phyloP scores from a whole-genome alignment of 2,113 vertebrate species.

The Marmota flaviventris region DNA sequence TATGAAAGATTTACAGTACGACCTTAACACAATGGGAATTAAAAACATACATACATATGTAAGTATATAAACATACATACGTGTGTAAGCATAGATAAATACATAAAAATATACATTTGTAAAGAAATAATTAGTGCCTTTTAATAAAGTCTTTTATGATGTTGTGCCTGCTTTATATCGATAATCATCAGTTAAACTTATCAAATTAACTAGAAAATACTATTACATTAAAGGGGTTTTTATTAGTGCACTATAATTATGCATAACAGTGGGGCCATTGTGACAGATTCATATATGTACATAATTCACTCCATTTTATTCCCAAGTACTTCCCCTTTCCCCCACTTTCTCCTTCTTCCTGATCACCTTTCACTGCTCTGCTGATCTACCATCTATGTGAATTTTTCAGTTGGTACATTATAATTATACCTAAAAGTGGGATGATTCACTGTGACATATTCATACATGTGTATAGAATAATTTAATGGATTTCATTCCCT shows the following conservation, averaged over 20 bases:
- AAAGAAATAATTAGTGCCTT: neutral
- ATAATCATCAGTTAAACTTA: neutral
- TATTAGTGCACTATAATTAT: neutral
- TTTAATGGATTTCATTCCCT: too few species aligned
- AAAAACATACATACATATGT: slow-evolving; percentile 12
- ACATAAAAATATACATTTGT: neutral
- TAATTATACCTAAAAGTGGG: neutral
- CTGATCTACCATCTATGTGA: too few species aligned
- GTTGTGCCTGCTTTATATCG: slow-evolving; percentile 19
- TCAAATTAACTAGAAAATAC: neutral
- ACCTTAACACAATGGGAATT: slow-evolving; percentile 14
- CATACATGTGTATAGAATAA: too few species aligned
- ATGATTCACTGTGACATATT: too few species aligned
- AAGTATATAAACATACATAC: too few species aligned
- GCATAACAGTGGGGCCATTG: too few species aligned
- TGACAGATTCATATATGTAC: neutral
- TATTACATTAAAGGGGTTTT: neutral
- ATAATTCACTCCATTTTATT: neutral
- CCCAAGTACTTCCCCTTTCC: too few species aligned
- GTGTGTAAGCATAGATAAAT: too few species aligned
- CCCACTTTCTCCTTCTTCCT: too few species aligned
- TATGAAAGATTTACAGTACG: slow-evolving; percentile 24
- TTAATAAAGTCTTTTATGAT: slow-evolving; percentile 53
- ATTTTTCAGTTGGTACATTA: neutral
- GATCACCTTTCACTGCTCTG: too few species aligned